A percentile compares a stretch with the other conserved stretches of the same genome.
These are phyloP conservation scores for Cotesia vestalis DNA, from an alignment of 1,140 invertebrate species.

Conservation along the genomic window DNA sequence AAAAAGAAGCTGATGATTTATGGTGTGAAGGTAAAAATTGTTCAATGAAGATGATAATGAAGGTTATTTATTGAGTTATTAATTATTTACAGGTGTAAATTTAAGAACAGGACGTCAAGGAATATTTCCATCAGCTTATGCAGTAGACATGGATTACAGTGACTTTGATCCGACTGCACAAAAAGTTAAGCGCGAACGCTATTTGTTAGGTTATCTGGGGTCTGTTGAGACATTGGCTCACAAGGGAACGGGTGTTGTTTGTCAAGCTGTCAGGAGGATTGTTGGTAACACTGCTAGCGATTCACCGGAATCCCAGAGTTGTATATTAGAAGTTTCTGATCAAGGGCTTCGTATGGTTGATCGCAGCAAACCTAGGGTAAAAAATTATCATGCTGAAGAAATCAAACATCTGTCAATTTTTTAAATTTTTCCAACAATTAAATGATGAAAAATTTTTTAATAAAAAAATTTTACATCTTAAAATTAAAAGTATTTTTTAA, in stretches of 20 bases:
- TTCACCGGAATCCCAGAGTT: slow-evolving; percentile 76
- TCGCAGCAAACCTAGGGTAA: slow-evolving; percentile 79
- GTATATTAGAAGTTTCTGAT: slow-evolving; percentile 93
- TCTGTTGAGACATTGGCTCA: slow-evolving; percentile 94
- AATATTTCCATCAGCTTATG: slow-evolving; percentile 96
- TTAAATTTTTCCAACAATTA: no score
- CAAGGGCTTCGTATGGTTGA: slow-evolving; percentile 95
- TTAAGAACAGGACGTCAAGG: slow-evolving; percentile 90
- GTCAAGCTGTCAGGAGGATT: slow-evolving; percentile 86
- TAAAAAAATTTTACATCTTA: no score
- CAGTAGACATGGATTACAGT: slow-evolving; percentile 94
- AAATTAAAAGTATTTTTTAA: no score
- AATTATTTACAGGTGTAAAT: slow-evolving; percentile 79
- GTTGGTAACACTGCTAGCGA: slow-evolving; percentile 73
- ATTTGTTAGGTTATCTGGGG: slow-evolving; percentile 92
- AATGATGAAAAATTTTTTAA: no score
- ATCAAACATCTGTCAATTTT: no score
- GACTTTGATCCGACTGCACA: slow-evolving; percentile 89
- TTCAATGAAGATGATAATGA: slow-evolving; percentile 9
- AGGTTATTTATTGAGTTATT: background rate
- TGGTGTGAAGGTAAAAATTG: slow-evolving; percentile 88
- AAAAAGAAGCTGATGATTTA: slow-evolving; percentile 94
- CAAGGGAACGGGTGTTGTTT: slow-evolving; percentile 90
- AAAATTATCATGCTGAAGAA: slow-evolving; percentile 20
- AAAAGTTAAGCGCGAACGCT: slow-evolving; percentile 87